phyloP scores from a whole-genome alignment of 2,797 vertebrate genomes.

The Myiotriccus ornatus region DNA sequence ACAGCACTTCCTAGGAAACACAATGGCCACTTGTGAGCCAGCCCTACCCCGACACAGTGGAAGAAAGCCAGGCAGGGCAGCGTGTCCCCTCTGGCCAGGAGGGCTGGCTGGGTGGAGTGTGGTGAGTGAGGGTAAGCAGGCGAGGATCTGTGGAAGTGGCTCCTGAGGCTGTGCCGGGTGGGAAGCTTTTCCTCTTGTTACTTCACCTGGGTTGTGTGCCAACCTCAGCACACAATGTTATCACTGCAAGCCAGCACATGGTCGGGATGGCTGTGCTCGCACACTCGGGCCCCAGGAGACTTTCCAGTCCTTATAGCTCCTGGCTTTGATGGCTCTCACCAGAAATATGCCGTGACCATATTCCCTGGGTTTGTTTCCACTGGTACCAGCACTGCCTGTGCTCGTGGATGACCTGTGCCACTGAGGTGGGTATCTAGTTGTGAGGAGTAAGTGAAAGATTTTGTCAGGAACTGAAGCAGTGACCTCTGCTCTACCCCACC shows the following conservation, averaged over 20 bases:
- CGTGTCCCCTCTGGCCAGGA: not conserved
- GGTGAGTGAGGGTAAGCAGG: not conserved
- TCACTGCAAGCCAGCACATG: slow-evolving; percentile 17
- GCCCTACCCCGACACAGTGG: not conserved
- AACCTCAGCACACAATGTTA: slow-evolving; percentile 67
- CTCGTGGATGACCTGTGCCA: not conserved
- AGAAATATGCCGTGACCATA: not conserved
- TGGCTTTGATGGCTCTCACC: not conserved
- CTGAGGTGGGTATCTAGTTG: not conserved
- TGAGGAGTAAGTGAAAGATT: not conserved
- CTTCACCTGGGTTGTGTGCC: slow-evolving; percentile 49
- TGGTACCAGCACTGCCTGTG: not conserved
- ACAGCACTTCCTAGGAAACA: not conserved
- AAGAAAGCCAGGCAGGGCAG: not conserved
- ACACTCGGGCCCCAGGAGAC: not conserved
- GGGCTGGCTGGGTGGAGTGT: not conserved
- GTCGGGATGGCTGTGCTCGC: not conserved
- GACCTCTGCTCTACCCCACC: not conserved
- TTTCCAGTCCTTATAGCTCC: not conserved
- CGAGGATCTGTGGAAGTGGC: not conserved
- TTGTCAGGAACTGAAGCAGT: not conserved
- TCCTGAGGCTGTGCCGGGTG: not conserved
- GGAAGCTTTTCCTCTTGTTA: slow-evolving; percentile 55
- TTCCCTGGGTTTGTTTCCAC: not conserved
- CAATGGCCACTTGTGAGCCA: slow-evolving; percentile 19